These are phyloP conservation scores for Tretioscincus oriximinensis DNA, from an alignment of 2,113 vertebrate species.

Conservation along the genomic window DNA sequence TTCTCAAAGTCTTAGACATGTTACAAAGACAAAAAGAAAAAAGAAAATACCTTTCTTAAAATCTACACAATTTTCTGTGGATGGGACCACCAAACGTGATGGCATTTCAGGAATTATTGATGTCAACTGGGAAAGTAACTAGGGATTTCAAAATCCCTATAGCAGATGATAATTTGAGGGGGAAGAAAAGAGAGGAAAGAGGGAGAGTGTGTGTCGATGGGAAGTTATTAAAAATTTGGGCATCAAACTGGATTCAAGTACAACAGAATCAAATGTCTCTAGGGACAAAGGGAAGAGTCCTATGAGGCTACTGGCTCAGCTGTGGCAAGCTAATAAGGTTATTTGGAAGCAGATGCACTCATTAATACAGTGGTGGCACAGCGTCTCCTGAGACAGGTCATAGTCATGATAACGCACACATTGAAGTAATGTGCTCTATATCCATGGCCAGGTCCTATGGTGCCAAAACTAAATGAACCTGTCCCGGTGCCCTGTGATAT, in stretches of 20 bases:
- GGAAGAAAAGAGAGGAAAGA: conserved; percentile 62
- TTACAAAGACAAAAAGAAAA: conserved; percentile 41
- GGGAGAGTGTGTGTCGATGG: conserved; percentile 69
- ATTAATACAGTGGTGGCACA: conserved; percentile 84
- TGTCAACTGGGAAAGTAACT: conserved; percentile 73
- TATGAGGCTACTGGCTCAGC: conserved; percentile 79
- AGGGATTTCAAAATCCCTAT: conserved; percentile 63
- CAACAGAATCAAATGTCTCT: conserved; percentile 70
- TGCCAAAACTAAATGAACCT: conserved; percentile 64
- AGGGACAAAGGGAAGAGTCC: conserved; percentile 71
- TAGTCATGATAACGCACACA: conserved; percentile 77
- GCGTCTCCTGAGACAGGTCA: conserved; percentile 79
- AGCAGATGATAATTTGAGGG: conserved; percentile 52
- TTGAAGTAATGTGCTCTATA: conserved; percentile 73
- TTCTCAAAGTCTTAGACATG: conserved; percentile 42
- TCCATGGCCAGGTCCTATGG: conserved; percentile 76
- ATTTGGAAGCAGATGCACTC: conserved; percentile 81
- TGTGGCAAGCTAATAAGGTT: conserved; percentile 82
- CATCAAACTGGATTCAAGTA: conserved; percentile 76
- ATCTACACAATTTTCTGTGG: conserved; percentile 71
- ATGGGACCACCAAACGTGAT: conserved; percentile 70
- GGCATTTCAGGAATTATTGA: conserved; percentile 77
- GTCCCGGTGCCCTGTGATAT: conserved; percentile 35
- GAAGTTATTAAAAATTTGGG: conserved; percentile 77
- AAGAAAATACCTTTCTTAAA: conserved; percentile 62